These are phyloP conservation scores for Toxotes jaculatrix DNA, from an alignment of 2,113 vertebrate species.

Conservation along the genomic window DNA sequence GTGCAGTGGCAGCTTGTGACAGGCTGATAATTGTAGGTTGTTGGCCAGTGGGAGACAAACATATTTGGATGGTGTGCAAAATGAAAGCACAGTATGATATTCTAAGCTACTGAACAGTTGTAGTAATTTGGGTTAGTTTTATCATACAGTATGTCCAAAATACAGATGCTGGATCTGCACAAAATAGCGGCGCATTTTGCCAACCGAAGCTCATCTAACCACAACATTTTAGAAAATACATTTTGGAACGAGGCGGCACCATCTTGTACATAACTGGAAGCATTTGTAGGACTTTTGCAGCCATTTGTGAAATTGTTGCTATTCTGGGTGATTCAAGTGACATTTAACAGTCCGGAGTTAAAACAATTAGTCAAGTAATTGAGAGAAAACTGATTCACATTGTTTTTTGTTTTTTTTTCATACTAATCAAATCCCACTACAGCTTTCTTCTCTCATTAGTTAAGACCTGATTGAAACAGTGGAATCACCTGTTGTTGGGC, in stretches of 20 bases:
- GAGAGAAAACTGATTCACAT: no score
- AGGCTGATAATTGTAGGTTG: slow-evolving; percentile 59
- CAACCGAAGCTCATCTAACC: no score
- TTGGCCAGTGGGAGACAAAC: slow-evolving; percentile 45
- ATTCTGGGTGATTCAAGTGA: no score
- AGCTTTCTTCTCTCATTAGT: background rate
- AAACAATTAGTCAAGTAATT: no score
- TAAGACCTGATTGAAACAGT: background rate
- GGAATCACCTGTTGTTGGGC: background rate
- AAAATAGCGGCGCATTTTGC: background rate
- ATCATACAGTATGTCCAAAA: background rate
- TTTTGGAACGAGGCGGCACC: no score
- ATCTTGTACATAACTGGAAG: no score
- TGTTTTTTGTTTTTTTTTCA: no score
- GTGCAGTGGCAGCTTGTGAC: slow-evolving; percentile 47
- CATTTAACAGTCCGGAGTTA: no score
- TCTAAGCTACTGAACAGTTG: background rate
- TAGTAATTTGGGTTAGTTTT: background rate
- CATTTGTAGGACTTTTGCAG: no score
- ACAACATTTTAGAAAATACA: no score
- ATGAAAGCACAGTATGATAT: slow-evolving; percentile 1
- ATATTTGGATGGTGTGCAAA: slow-evolving; percentile 10
- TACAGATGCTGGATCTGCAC: background rate
- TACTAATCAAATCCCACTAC: background rate
- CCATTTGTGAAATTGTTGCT: no score